phyloP scores from a whole-genome alignment of 2,888 invertebrate genomes.

The Caenorhabditis panamensis region DNA sequence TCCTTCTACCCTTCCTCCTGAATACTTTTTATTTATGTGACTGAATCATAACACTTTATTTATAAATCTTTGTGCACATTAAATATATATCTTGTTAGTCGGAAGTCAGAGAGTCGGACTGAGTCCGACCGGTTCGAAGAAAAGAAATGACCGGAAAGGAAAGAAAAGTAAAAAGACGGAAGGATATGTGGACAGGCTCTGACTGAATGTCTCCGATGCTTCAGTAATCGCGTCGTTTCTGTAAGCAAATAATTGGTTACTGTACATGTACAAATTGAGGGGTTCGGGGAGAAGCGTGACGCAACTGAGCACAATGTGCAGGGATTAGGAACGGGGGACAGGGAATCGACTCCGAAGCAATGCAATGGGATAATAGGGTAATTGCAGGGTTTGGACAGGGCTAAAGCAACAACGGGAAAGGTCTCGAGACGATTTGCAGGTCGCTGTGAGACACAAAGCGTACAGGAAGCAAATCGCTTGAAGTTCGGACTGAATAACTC shows the following conservation, averaged over 20 bases:
- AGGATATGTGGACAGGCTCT: constrained; percentile 22
- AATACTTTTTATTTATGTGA: not conserved
- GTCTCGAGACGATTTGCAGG: not conserved
- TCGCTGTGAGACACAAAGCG: not conserved
- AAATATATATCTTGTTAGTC: too few species aligned
- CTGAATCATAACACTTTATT: not conserved
- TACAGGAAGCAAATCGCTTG: not conserved
- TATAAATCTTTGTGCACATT: not conserved
- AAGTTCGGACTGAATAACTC: too few species aligned
- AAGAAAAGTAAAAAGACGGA: not conserved
- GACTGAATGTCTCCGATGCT: not conserved
- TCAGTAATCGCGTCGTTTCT: too few species aligned
- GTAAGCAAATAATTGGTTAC: constrained; percentile 17
- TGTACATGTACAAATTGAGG: constrained; percentile 1
- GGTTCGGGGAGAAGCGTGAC: constrained; percentile 12
- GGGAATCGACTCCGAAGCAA: not conserved
- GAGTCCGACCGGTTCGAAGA: too few species aligned
- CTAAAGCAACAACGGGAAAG: not conserved
- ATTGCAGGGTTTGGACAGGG: not conserved
- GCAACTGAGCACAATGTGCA: constrained; percentile 12
- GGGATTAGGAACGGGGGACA: constrained; percentile 10
- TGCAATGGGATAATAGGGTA: not conserved
- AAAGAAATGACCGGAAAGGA: constrained; percentile 14
- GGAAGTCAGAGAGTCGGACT: too few species aligned
- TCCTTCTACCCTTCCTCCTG: not conserved